Evolutionary conservation across 2,888 invertebrate genomes (phyloP).

Genomic region (Brachylomia viminalis): DNA sequence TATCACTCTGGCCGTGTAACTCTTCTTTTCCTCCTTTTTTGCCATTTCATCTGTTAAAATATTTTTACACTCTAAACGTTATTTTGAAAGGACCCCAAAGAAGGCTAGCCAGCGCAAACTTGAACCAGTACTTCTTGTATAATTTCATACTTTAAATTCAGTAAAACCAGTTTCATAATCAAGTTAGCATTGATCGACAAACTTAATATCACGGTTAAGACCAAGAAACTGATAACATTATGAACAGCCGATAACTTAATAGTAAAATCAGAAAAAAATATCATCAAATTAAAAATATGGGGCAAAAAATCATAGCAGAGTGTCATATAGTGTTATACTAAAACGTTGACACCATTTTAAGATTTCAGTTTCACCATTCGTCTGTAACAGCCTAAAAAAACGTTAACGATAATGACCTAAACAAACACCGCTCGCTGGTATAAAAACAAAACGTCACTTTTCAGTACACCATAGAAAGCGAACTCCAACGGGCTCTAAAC

Average conservation of each 20-base stretch:
- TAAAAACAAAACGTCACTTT: slow-evolving; percentile 29
- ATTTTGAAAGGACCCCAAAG: too few relatives aligned
- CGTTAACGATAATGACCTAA: slow-evolving; percentile 23
- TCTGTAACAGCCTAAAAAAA: not conserved
- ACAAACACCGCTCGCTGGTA: slow-evolving; percentile 13
- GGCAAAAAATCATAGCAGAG: not conserved
- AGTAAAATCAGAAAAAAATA: too few relatives aligned
- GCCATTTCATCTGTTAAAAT: too few relatives aligned
- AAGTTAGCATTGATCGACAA: slow-evolving; percentile 22
- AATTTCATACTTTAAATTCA: not conserved
- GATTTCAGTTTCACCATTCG: not conserved
- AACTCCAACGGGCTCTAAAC: slow-evolving; percentile 62
- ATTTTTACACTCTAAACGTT: too few relatives aligned
- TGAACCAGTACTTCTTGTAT: not conserved
- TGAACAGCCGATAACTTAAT: not conserved
- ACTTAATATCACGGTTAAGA: slow-evolving; percentile 13
- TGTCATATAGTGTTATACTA: too few relatives aligned
- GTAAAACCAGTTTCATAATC: slow-evolving; percentile 22
- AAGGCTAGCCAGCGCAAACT: too few relatives aligned
- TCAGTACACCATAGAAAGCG: slow-evolving; percentile 58
- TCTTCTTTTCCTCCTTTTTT: too few relatives aligned
- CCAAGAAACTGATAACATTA: not conserved
- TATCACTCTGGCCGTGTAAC: too few relatives aligned
- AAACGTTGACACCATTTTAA: slow-evolving; percentile 22
- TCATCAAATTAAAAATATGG: not conserved